These are phyloP conservation scores for Tachuris rubrigastra DNA, from an alignment of 2,113 vertebrate species.

Conservation along the genomic window DNA sequence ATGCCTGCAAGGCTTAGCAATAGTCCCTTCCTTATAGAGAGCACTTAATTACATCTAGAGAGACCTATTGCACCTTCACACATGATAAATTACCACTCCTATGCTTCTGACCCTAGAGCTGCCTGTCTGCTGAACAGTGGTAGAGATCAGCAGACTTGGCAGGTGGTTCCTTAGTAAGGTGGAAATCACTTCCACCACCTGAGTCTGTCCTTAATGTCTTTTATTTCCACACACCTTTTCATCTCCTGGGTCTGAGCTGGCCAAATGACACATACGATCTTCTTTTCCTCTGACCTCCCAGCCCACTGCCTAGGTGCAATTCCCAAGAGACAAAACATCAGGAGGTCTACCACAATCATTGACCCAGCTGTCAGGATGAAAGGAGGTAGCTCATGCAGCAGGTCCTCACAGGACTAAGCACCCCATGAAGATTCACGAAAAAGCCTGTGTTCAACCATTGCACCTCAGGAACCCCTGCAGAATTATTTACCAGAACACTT, in stretches of 20 bases:
- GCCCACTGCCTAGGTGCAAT: neutral
- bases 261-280: neutral
- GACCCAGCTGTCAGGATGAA: neutral
- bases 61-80: neutral
- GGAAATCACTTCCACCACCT: neutral
- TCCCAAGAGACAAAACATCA: neutral
- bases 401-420: neutral
- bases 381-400: neutral
- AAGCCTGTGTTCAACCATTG: neutral
- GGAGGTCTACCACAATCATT: neutral
- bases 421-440: neutral
- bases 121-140: neutral
- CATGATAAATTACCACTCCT: neutral
- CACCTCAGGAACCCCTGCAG: neutral
- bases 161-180: neutral
- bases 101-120: neutral
- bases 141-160: neutral
- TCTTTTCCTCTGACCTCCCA: neutral
- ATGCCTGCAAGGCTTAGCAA: conserved; percentile 14
- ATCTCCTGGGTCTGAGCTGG: neutral
- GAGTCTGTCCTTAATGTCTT: neutral
- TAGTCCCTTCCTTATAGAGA: neutral
- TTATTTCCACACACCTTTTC: neutral
- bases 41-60: conserved; percentile 3
- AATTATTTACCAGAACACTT: neutral